Evolutionary conservation across 2,888 invertebrate species (phyloP), one percentile per base, ranked within the genome.

Genomic region (Drosophila neoperkinsi): DNA sequence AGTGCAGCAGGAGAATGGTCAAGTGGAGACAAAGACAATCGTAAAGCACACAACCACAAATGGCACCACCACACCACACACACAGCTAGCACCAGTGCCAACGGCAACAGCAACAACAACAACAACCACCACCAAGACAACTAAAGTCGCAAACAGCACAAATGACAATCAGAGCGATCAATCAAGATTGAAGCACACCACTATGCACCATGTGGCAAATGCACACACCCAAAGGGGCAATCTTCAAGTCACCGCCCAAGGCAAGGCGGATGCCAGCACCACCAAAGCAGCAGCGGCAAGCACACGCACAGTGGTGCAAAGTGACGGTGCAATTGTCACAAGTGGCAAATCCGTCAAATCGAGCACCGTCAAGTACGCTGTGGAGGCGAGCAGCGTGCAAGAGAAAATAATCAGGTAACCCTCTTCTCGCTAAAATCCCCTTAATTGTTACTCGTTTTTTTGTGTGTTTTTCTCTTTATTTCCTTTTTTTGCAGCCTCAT

Each of bases 291-390:
- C 77, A 10, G 70, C 67, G 4, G 55, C 70, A 2, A 82, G 79
- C 38, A 83, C 75, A 7, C 76, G 85, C 41, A 85, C 81, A 0
- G 63, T 86, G 68, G 73, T 90, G 52, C 79, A 77, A 9, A 46
- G 84, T 6, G 92, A 92, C 71, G 91, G 92, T 50, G 81, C 85
- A 28, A 81, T 87, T 46, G 82, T 91, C 16, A 91, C 87, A 59
- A 92, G 90, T 9, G 80, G 84, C 11, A 77, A 88, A 38, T 88
- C 92, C 51, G 72, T 88, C 13, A 87, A 91, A 69, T 88, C 86
- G 50, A 85, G 94, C n/a, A 94, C 94, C 6, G 94, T 94, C 80
- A 94, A 94, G 59, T 95, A 95, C 87, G 94, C 95, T 87, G 94
- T 94, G 36, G 95, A 95, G 93, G 94, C 94, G 49, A 84, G 94